These are phyloP conservation scores for Drosophila subquinaria DNA, from an alignment of 2,888 invertebrate species.

Conservation along the genomic window DNA sequence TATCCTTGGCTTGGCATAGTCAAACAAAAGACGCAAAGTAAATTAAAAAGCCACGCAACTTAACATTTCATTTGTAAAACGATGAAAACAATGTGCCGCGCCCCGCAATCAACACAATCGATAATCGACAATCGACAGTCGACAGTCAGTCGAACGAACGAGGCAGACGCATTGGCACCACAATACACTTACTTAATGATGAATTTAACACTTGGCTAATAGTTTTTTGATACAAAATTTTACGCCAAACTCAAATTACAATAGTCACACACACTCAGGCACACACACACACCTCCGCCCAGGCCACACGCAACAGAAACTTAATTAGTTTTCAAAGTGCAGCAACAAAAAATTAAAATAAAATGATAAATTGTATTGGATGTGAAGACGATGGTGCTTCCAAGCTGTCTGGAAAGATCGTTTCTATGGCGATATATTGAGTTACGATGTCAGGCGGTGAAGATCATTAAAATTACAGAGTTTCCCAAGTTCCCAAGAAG, in stretches of 20 bases:
- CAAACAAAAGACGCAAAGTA: conserved; percentile 45
- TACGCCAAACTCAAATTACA: conserved; percentile 72
- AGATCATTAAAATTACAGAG: conserved; percentile 79
- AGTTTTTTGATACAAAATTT: conserved; percentile 80
- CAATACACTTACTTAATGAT: conserved; percentile 55
- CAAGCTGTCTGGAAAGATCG: conserved; percentile 76
- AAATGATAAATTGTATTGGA: conserved; percentile 45
- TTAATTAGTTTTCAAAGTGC: conserved; percentile 79
- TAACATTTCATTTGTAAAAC: conserved; percentile 55
- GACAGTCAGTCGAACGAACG: conserved; percentile 11
- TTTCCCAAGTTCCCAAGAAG: conserved; percentile 61
- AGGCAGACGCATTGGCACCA: conserved; percentile 71
- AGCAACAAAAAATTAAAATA: conserved; percentile 40
- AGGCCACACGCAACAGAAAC: conserved; percentile 68
- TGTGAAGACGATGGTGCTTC: conserved; percentile 61
- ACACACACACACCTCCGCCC: conserved; percentile 32
- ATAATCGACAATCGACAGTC: conserved; percentile 26
- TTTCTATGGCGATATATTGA: conserved; percentile 57
- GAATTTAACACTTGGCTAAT: conserved; percentile 72
- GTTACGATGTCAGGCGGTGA: conserved; percentile 64
- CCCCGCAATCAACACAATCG: conserved; percentile 32
- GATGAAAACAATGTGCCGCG: conserved; percentile 49
- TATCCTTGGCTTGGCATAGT: conserved; percentile 41
- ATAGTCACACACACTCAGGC: conserved; percentile 53
- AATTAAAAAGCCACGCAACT: conserved; percentile 68